These are phyloP conservation scores for Alcedo quadribrachys DNA, from an alignment of 2,797 vertebrate genomes.

Conservation along the genomic window DNA sequence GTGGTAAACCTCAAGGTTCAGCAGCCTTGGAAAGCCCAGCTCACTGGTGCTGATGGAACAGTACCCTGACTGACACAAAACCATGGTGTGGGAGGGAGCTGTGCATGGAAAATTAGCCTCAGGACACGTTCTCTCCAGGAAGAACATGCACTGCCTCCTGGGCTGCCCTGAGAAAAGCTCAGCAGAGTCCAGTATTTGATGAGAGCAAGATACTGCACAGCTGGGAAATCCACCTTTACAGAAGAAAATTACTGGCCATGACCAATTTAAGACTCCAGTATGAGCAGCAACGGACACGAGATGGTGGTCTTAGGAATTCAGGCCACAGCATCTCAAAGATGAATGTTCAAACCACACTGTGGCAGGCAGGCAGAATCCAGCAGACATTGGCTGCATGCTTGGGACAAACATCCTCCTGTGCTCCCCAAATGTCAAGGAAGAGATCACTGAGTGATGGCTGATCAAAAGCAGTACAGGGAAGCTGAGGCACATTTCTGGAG, in stretches of 20 bases:
- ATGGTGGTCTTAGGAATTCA: not conserved
- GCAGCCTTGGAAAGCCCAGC: not conserved
- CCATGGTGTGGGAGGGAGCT: not conserved
- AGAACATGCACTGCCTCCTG: not conserved
- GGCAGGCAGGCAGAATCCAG: not conserved
- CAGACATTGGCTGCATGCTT: accelerated
- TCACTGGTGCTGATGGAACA: not conserved
- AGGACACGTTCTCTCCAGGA: not conserved
- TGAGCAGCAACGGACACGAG: not conserved
- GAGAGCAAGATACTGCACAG: not conserved
- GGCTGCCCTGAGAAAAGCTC: not conserved
- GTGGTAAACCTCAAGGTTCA: not conserved
- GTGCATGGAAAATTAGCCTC: not conserved
- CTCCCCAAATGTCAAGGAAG: not conserved
- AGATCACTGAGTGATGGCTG: not conserved
- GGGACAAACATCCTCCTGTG: not conserved
- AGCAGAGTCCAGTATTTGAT: not conserved
- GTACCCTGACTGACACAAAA: not conserved
- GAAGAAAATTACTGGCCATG: not conserved
- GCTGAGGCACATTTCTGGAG: too few species aligned
- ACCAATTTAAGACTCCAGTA: not conserved
- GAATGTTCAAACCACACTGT: not conserved
- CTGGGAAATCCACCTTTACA: not conserved
- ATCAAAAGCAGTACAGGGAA: not conserved
- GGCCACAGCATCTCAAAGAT: not conserved